Evolutionary conservation across 30 jellyfish, hydroid and myxozoan species (phyloP), one percentile per base, ranked within the genome.

Genomic region (Sanderia malayensis): DNA sequence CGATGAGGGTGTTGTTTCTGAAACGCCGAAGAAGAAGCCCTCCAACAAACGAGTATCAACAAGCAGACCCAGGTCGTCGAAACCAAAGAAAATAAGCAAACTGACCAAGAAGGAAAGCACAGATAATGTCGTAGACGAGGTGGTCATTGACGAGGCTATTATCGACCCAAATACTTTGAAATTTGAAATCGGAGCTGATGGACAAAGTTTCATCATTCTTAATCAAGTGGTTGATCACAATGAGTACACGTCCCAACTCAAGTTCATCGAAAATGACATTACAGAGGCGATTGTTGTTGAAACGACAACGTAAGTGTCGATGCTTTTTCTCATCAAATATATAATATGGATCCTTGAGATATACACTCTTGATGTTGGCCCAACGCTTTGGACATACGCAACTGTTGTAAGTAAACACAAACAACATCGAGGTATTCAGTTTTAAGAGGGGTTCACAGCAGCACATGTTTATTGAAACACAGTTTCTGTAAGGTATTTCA

Each of bases 101-200:
- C 8, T 6, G 15, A 15, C 55, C 11, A 18, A 49, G 64, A 49
- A 49, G 24, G 25, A 8, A 49, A 49, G 25, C 8, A 9, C 64
- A 49, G 64, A 49, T 11, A 19, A 49, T 24, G 18, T 49, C 3
- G 27, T 49, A 49, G 64, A 49, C 18, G 64, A 49, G 18, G 64
- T 15, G 11, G 64, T 49, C 64, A 49, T 49, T 4, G 64, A 49
- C 64, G 27, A 49, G 18, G 23, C 64, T 2, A 19, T 9, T 7
- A 49, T 49, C 64, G 64, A 49, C 18, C 64, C 23, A 18, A 19
- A 49, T 24, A 49, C 64, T 15, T 19, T 49, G 64, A 49, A 49
- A 19, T 49, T 49, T 49, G 27, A 49, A 19, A 49, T 49, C 27
- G 64, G 64, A 49, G 27, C 64, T 7, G 64, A 49, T 49, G 64